Percentiles rank a stretch among this genome's conserved stretches.
Conservation (phyloP, 2,888 invertebrate genomes). For the Tenthredo distinguenda region DNA sequence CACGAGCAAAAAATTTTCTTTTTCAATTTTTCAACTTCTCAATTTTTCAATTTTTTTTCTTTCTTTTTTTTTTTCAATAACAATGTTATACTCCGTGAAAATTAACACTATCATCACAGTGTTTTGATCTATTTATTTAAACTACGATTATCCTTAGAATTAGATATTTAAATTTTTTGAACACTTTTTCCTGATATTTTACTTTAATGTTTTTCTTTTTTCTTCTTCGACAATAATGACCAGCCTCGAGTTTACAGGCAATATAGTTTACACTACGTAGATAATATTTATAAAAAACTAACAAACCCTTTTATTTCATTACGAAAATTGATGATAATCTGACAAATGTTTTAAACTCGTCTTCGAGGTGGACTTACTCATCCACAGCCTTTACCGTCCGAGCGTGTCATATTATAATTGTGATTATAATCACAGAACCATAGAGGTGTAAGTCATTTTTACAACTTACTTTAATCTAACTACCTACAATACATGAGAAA, state of each 20-base stretch:
- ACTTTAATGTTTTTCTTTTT: neutral
- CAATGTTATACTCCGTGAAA: constrained; percentile 63
- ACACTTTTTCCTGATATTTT: neutral
- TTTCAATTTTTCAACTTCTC: constrained; percentile 10
- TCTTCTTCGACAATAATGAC: neutral
- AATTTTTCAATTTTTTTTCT: constrained; percentile 4
- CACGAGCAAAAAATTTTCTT: constrained; percentile 52
- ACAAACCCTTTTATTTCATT: constrained; percentile 62
- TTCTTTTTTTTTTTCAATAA: constrained; percentile 51
- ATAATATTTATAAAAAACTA: constrained; percentile 40
- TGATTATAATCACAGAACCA: constrained; percentile 49
- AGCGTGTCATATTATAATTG: constrained; percentile 57
- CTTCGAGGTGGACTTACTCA: constrained; percentile 52
- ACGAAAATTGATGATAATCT: constrained; percentile 2
- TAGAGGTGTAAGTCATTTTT: constrained; percentile 35
- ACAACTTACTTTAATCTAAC: constrained; percentile 60
- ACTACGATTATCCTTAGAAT: constrained; percentile 41
- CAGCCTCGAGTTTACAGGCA: constrained; percentile 21
- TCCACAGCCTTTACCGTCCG: constrained; percentile 70
- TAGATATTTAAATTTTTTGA: neutral
- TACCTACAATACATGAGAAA: constrained; percentile 50
- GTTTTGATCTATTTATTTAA: constrained; percentile 67
- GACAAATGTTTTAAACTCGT: constrained; percentile 16
- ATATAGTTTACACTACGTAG: neutral
- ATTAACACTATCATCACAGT: constrained; percentile 73